Evolutionary conservation across 1,140 invertebrate species (phyloP).

Genomic region (Eubasilissa regina): DNA sequence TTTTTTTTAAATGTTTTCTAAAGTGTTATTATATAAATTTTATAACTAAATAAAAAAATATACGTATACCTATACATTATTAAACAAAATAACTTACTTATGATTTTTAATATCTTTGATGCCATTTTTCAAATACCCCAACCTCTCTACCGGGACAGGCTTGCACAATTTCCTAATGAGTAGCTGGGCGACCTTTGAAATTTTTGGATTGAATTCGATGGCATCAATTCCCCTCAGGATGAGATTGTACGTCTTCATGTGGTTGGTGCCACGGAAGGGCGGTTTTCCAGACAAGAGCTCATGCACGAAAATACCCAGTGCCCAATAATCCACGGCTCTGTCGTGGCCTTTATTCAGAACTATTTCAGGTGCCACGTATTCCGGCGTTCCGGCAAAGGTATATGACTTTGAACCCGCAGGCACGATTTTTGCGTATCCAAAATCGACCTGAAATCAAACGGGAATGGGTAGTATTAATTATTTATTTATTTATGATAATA

Average conservation of each 20-base stretch:
- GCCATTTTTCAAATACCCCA: slow-evolving; percentile 93
- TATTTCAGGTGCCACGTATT: slow-evolving; percentile 94
- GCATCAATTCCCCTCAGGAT: slow-evolving; percentile 95
- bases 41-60: too few species aligned
- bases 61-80: too few species aligned
- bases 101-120: slow-evolving; percentile 95
- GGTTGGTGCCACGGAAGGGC: slow-evolving; percentile 91
- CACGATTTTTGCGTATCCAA: slow-evolving; percentile 97
- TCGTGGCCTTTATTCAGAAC: slow-evolving; percentile 96
- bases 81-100: slow-evolving; percentile 76
- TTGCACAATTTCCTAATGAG: slow-evolving; percentile 92
- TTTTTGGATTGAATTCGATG: slow-evolving; percentile 85
- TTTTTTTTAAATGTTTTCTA: too few species aligned
- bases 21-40: too few species aligned
- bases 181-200: slow-evolving; percentile 84
- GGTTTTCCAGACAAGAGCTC: slow-evolving; percentile 95
- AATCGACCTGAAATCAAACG: slow-evolving; percentile 84
- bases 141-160: slow-evolving; percentile 90
- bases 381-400: slow-evolving; percentile 97
- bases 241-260: slow-evolving; percentile 98
- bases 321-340: slow-evolving; percentile 95
- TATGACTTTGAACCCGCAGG: slow-evolving; percentile 88
- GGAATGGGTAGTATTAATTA: too few species aligned
- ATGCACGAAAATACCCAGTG: slow-evolving; percentile 92
- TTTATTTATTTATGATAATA: too few species aligned